Percentiles rank a stretch among this genome's conserved stretches.
Conservation (phyloP, 2,888 invertebrate genomes). For the Heliconius ethilla region DNA sequence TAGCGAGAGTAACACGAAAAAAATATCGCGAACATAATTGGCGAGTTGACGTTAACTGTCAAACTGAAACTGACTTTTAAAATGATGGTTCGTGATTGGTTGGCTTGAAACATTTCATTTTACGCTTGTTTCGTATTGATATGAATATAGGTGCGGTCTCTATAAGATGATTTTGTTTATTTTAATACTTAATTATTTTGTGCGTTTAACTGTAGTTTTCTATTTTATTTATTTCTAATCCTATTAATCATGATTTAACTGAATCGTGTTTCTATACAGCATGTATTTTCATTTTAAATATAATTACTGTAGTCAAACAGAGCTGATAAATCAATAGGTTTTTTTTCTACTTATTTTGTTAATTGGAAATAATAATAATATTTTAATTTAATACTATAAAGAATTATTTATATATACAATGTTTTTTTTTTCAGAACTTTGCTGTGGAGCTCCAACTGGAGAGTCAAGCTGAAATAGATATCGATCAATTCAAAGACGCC, state of each 20-base stretch:
- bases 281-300: no score
- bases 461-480: constrained; percentile 85
- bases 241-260: no score
- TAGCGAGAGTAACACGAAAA: neutral
- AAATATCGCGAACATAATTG: constrained; percentile 14
- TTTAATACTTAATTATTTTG: neutral
- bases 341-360: no score
- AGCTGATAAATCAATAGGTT: no score
- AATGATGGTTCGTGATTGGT: constrained; percentile 17
- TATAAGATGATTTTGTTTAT: constrained; percentile 46
- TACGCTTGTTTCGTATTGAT: constrained; percentile 24
- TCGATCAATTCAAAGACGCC: constrained; percentile 86
- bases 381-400: no score
- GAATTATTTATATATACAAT: constrained; percentile 24
- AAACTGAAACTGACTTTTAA: neutral
- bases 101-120: constrained; percentile 27
- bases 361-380: no score
- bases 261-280: no score
- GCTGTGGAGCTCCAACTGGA: constrained; percentile 89
- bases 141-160: constrained; percentile 49
- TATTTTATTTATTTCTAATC: no score
- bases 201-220: no score
- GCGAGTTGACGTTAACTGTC: constrained; percentile 5
- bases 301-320: no score
- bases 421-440: constrained; percentile 84